Evolutionary conservation across 2,888 invertebrate genomes (phyloP).

Genomic region (Ectemnius continuus): DNA sequence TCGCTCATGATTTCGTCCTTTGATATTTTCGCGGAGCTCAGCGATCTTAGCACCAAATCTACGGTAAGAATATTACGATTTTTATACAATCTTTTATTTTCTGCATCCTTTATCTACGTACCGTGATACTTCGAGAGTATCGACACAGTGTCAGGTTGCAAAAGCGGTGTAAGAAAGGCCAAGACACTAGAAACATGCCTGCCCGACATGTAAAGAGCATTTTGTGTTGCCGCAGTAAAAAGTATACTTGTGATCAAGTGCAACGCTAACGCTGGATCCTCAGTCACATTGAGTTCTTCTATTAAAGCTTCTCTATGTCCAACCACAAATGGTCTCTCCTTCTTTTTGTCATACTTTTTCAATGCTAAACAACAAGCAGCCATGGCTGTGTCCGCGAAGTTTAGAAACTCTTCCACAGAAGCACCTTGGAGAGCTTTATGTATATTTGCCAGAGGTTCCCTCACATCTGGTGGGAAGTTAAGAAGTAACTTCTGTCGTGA

Average conservation of each 20-base stretch:
- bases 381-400: slow-evolving; percentile 86
- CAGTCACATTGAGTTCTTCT: slow-evolving; percentile 86
- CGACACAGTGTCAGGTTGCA: slow-evolving; percentile 83
- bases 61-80: slow-evolving; percentile 28
- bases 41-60: slow-evolving; percentile 84
- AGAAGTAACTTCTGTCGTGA: slow-evolving; percentile 84
- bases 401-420: slow-evolving; percentile 89
- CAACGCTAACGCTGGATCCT: slow-evolving; percentile 88
- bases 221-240: slow-evolving; percentile 89
- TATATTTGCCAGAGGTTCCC: slow-evolving; percentile 82
- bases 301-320: slow-evolving; percentile 90
- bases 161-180: slow-evolving; percentile 84
- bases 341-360: slow-evolving; percentile 94
- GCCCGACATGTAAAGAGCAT: slow-evolving; percentile 94
- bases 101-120: slow-evolving; percentile 75
- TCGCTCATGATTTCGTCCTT: slow-evolving; percentile 80
- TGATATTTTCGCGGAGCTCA: slow-evolving; percentile 79
- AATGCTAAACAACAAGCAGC: slow-evolving; percentile 87
- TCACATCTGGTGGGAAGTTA: slow-evolving; percentile 84
- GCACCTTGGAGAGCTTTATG: slow-evolving; percentile 85
- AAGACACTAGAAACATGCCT: slow-evolving; percentile 92
- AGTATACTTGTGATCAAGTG: slow-evolving; percentile 88
- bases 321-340: slow-evolving; percentile 86
- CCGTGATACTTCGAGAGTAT: slow-evolving; percentile 88
- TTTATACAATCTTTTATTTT: neutral